Conservation (phyloP, 1,140 invertebrate species). For the Diorhabda carinulata region DNA sequence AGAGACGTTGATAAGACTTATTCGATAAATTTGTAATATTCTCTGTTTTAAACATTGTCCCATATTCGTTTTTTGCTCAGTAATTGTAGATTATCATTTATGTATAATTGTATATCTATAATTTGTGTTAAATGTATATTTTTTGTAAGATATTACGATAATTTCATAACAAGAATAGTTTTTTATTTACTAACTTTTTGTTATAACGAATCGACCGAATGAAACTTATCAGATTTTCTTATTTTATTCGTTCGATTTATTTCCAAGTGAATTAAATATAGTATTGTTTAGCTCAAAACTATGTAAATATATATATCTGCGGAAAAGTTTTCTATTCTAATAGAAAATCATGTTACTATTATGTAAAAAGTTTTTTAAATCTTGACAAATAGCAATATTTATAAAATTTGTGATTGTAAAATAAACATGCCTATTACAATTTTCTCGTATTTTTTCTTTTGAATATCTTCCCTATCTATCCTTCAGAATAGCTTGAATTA, state of each 20-base stretch:
- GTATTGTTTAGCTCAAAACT: constrained; percentile 42
- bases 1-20: too few species aligned
- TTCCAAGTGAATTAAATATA: constrained; percentile 7
- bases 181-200: too few species aligned
- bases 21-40: not conserved
- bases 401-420: constrained; percentile 49
- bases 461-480: too few species aligned
- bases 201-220: too few species aligned
- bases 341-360: constrained; percentile 45
- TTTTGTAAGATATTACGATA: constrained; percentile 14
- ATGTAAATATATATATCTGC: constrained; percentile 44
- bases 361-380: constrained; percentile 46
- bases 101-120: constrained; percentile 27
- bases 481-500: too few species aligned
- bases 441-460: not conserved
- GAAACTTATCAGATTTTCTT: constrained; percentile 23
- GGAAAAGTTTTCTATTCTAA: constrained; percentile 45
- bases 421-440: constrained; percentile 38
- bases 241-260: constrained; percentile 11
- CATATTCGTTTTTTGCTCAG: constrained; percentile 7
- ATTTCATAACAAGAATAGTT: constrained; percentile 15
- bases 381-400: constrained; percentile 48
- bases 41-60: not conserved
- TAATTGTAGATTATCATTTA: constrained; percentile 8
- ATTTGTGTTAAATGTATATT: constrained; percentile 8